Evolutionary conservation across 2,797 vertebrate genomes (phyloP).

Genomic region (Ispidina lecontei): DNA sequence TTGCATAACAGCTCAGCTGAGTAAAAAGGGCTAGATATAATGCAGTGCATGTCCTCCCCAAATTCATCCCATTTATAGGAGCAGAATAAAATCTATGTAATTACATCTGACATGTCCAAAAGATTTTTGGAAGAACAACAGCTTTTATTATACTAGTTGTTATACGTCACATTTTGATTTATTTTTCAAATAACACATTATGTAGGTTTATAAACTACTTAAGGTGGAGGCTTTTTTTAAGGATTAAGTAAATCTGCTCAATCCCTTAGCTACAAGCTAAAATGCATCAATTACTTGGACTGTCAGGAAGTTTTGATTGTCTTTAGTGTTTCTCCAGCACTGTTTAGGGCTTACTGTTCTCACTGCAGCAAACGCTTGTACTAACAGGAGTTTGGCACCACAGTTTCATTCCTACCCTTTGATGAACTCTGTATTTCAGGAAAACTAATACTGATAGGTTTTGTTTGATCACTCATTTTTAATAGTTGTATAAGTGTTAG

Average conservation of each 20-base stretch:
- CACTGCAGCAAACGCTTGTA: slow-evolving; percentile 33
- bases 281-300: slow-evolving; percentile 61
- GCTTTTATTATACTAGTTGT: slow-evolving; percentile 51
- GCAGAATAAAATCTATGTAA: slow-evolving; percentile 63
- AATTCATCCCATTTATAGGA: slow-evolving; percentile 62
- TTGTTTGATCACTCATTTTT: neutral
- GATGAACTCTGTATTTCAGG: neutral
- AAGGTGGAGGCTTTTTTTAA: neutral
- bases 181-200: slow-evolving; percentile 60
- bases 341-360: slow-evolving; percentile 16
- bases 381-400: slow-evolving; percentile 33
- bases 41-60: slow-evolving; percentile 56
- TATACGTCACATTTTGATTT: slow-evolving; percentile 65
- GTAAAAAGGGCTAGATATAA: slow-evolving; percentile 57
- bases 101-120: slow-evolving; percentile 58
- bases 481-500: neutral
- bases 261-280: slow-evolving; percentile 67
- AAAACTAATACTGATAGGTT: neutral
- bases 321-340: slow-evolving; percentile 49
- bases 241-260: slow-evolving; percentile 73
- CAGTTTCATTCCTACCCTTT: neutral
- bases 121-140: slow-evolving; percentile 62
- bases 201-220: slow-evolving; percentile 55
- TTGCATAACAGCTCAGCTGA: slow-evolving; percentile 46
- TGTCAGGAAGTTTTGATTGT: slow-evolving; percentile 59